Percentiles rank a stretch among this genome's conserved stretches.
Conservation (phyloP, 1,140 invertebrate genomes). For the Hylyphantes graminicola region DNA sequence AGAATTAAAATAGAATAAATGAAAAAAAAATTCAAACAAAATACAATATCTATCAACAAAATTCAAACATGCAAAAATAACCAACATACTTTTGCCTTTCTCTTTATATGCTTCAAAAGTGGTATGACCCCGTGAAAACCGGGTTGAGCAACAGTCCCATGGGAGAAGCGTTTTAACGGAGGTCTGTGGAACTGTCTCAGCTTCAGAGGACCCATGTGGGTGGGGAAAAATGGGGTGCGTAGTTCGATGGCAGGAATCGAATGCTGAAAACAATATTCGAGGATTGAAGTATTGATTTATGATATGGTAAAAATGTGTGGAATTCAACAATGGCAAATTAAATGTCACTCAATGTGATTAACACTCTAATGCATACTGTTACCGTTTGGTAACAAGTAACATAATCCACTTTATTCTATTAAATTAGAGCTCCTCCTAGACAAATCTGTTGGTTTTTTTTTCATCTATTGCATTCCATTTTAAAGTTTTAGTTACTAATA, state of each 20-base stretch:
- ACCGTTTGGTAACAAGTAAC: too few relatives aligned
- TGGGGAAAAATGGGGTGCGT: conserved; percentile 93
- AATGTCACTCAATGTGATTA: too few relatives aligned
- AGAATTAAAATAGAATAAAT: not conserved
- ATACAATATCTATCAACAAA: not conserved
- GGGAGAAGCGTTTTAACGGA: conserved; percentile 86
- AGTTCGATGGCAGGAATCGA: conserved; percentile 97
- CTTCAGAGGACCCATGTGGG: conserved; percentile 84
- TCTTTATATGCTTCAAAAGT: conserved; percentile 89
- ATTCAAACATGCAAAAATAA: conserved; percentile 66
- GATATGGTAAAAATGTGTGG: too few relatives aligned
- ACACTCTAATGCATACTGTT: too few relatives aligned
- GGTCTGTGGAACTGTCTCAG: conserved; percentile 94
- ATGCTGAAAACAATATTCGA: conserved; percentile 83
- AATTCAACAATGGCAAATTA: too few relatives aligned
- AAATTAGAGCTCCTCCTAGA: too few relatives aligned
- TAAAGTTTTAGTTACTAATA: too few relatives aligned
- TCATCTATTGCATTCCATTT: too few relatives aligned
- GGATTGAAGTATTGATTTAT: not conserved
- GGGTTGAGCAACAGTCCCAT: conserved; percentile 79
- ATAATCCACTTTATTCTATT: too few relatives aligned
- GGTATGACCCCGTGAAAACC: conserved; percentile 82
- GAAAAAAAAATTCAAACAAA: conserved; percentile 7
- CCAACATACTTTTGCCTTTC: conserved; percentile 79
- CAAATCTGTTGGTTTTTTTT: too few relatives aligned